Evolutionary conservation across 2,888 invertebrate genomes (phyloP).

Genomic region (Acholoe squamosa): DNA sequence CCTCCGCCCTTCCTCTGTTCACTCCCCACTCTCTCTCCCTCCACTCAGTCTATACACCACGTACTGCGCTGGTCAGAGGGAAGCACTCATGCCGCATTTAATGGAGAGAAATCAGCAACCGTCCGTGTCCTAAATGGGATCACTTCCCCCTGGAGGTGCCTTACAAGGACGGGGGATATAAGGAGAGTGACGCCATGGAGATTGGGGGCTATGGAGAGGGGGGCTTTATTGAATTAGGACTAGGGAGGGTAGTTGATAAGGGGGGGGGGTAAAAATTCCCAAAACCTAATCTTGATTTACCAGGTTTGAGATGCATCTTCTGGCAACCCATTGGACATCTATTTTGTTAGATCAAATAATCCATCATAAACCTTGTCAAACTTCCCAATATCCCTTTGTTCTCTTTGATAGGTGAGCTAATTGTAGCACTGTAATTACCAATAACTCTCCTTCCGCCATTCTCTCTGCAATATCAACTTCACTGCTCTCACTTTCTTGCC

Average conservation of each 20-base stretch:
- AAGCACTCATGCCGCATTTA: background rate
- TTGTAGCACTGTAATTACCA: too few species aligned
- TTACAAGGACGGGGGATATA: background rate
- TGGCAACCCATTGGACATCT: too few species aligned
- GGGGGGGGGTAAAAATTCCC: too few species aligned
- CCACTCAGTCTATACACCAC: background rate
- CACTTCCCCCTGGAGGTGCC: slow-evolving; percentile 53
- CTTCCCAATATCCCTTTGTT: too few species aligned
- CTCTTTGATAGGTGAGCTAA: too few species aligned
- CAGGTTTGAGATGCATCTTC: too few species aligned
- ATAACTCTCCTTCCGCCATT: too few species aligned
- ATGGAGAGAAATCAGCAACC: background rate
- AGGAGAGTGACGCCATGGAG: background rate
- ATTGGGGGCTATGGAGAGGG: background rate
- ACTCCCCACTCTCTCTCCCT: background rate
- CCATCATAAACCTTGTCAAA: too few species aligned
- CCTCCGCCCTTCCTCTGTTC: background rate
- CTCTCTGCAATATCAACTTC: too few species aligned
- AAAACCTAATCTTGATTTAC: too few species aligned
- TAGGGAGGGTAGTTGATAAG: background rate
- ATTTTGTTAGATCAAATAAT: too few species aligned
- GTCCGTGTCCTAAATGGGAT: slow-evolving; percentile 43
- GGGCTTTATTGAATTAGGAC: slow-evolving; percentile 38
- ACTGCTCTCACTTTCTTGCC: too few species aligned
- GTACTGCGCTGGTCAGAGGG: background rate